phyloP scores from a whole-genome alignment of 2,113 vertebrate genomes.

The Leucoraja erinaceus region DNA sequence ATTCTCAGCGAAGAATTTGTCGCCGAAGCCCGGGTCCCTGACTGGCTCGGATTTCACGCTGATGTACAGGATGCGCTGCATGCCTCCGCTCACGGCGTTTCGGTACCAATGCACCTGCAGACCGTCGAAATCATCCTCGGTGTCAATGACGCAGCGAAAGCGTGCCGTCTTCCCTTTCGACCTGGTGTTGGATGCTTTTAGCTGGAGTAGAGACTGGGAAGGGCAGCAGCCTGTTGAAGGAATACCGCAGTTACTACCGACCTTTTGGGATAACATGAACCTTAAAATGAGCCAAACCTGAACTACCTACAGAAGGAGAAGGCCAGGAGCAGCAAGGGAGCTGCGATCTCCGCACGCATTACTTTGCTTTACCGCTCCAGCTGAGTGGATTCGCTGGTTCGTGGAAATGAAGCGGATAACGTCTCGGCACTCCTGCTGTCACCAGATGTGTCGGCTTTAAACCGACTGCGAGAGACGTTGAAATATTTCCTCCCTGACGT shows the following conservation, averaged over 20 bases:
- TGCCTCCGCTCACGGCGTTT: too few relatives aligned
- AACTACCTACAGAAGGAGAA: not conserved
- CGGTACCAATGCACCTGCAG: not conserved
- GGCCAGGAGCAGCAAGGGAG: too few relatives aligned
- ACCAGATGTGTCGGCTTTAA: too few relatives aligned
- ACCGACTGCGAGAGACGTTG: too few relatives aligned
- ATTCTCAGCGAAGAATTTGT: not conserved
- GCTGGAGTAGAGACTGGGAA: not conserved
- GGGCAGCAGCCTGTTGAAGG: not conserved
- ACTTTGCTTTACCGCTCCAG: too few relatives aligned
- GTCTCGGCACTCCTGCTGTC: not conserved
- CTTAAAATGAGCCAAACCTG: not conserved
- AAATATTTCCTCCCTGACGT: not conserved
- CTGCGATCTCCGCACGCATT: not conserved
- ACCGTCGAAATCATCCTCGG: accelerated
- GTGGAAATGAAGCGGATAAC: not conserved
- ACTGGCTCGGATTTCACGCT: too few relatives aligned
- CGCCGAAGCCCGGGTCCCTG: not conserved
- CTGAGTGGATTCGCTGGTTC: too few relatives aligned
- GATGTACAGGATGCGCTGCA: not conserved
- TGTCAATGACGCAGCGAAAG: not conserved
- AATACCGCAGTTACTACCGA: not conserved
- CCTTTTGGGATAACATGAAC: not conserved
- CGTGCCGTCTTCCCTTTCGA: not conserved
- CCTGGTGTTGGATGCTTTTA: not conserved